Percentiles rank a stretch among this genome's conserved stretches.
Conservation (phyloP, 37 sponge, comb jelly and placozoan species). For the Aphrocallistes beatrix region DNA sequence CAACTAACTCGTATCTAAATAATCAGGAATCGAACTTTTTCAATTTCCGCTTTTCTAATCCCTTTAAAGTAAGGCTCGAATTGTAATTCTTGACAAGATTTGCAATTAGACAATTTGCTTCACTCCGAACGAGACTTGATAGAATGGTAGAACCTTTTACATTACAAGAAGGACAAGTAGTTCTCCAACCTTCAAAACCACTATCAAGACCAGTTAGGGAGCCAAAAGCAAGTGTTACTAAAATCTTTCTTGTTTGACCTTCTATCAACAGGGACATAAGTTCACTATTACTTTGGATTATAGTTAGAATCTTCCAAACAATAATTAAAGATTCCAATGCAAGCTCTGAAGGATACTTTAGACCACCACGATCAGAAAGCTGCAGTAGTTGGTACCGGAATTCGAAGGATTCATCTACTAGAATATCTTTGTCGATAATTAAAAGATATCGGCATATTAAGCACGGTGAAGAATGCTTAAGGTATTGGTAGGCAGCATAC, state of each 20-base stretch:
- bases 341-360: neutral
- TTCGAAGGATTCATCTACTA: neutral
- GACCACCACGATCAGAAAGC: conserved; percentile 3
- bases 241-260: neutral
- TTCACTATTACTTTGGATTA: neutral
- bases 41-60: neutral
- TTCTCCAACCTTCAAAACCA: no score
- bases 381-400: neutral
- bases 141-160: no score
- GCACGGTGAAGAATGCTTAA: neutral
- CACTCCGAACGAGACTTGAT: no score
- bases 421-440: neutral
- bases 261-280: neutral
- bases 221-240: neutral
- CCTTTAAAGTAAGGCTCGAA: neutral
- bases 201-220: no score
- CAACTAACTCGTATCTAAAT: no score
- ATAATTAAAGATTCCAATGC: neutral
- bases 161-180: no score
- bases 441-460: neutral
- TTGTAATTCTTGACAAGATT: no score
- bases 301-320: neutral
- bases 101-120: no score
- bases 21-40: no score
- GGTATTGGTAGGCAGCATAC: conserved; percentile 9